A percentile compares a stretch with the other conserved stretches of the same genome.
Conservation (phyloP, 1,140 invertebrate genomes). For the Spodoptera frugiperda region DNA sequence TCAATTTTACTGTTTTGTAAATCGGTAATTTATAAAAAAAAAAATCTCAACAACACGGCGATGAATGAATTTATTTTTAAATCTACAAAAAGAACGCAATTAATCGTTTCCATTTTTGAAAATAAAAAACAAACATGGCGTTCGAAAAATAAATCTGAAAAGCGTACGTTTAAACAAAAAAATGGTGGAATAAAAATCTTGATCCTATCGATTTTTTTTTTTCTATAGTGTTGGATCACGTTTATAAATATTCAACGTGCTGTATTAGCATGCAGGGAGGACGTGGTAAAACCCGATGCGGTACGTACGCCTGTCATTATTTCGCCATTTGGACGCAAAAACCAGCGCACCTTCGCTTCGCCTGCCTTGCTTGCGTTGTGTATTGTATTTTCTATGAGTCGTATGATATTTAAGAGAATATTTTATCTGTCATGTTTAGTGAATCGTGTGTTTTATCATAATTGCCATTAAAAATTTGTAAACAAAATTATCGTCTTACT, state of each 20-base stretch:
- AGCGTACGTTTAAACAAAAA: background rate
- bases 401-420: slow-evolving; percentile 33
- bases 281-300: slow-evolving; percentile 55
- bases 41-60: too few species aligned
- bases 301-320: slow-evolving; percentile 78
- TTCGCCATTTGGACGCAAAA: slow-evolving; percentile 81
- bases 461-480: too few species aligned
- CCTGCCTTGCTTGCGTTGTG: background rate
- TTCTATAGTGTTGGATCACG: slow-evolving; percentile 65
- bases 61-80: too few species aligned
- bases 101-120: background rate
- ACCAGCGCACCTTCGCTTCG: slow-evolving; percentile 66
- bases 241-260: slow-evolving; percentile 83
- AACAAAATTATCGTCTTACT: too few species aligned
- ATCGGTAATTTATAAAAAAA: too few species aligned
- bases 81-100: background rate
- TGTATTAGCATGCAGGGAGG: slow-evolving; percentile 77
- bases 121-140: background rate
- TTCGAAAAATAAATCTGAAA: background rate
- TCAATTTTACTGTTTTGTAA: too few species aligned
- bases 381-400: slow-evolving; percentile 38
- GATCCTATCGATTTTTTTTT: slow-evolving; percentile 78
- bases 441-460: slow-evolving; percentile 4
- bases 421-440: background rate
- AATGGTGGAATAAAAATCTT: slow-evolving; percentile 51